A percentile compares a stretch with the other conserved stretches of the same genome.
Evolutionary conservation across 2,113 vertebrate genomes (phyloP).

Genomic region (Phalacrocorax carbo): DNA sequence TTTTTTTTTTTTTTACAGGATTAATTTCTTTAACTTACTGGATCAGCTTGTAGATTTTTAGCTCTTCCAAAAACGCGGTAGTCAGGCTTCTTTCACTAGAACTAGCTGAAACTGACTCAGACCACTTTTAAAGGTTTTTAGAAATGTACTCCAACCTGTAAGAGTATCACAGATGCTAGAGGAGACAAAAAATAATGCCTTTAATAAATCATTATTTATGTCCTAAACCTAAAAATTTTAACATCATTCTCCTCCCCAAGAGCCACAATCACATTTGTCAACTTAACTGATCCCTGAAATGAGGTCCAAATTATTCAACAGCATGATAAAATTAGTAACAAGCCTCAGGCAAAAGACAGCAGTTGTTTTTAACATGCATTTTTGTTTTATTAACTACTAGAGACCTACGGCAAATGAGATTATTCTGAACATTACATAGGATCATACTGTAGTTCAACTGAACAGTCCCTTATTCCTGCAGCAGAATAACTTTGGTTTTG

Average conservation of each 20-base stretch:
- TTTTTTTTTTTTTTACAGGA: neutral
- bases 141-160: neutral
- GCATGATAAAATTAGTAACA: neutral
- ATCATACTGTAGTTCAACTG: neutral
- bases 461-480: neutral
- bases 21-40: neutral
- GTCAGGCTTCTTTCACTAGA: neutral
- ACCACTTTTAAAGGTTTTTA: neutral
- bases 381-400: neutral
- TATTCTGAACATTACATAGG: neutral
- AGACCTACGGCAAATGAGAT: neutral
- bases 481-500: neutral
- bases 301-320: neutral
- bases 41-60: neutral
- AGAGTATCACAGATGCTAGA: neutral
- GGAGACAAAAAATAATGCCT: accelerated
- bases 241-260: neutral
- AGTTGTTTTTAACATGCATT: neutral
- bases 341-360: neutral
- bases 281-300: constrained; percentile 19
- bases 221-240: neutral
- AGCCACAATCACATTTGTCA: neutral
- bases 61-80: neutral
- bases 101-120: neutral
- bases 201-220: neutral